These are phyloP conservation scores for Caranx melampygus DNA, from an alignment of 2,113 vertebrate species.

Conservation along the genomic window DNA sequence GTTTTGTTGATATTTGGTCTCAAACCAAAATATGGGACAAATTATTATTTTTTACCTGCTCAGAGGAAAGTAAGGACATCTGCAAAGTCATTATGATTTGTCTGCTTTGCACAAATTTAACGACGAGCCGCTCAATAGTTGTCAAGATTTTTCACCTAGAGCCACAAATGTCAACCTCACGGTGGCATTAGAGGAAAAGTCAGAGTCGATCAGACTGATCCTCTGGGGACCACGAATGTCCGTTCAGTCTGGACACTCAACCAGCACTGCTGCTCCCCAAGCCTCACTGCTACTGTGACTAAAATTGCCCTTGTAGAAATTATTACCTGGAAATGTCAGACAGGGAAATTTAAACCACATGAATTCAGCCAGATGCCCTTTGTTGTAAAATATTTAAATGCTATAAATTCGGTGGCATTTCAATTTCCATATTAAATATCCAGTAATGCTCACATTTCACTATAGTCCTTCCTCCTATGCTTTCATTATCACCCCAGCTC, in stretches of 20 bases:
- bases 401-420: background rate
- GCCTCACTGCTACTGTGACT: background rate
- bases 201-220: background rate
- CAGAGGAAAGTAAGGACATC: background rate
- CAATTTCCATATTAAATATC: background rate
- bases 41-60: background rate
- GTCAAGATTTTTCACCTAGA: background rate
- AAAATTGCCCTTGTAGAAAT: background rate
- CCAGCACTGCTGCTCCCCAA: background rate
- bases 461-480: background rate
- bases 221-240: background rate
- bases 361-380: background rate
- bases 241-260: background rate
- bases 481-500: background rate
- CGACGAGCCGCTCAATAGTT: background rate
- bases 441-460: background rate
- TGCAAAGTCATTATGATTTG: background rate
- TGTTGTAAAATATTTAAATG: slow-evolving; percentile 2
- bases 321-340: background rate
- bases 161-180: background rate
- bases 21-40: background rate
- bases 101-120: background rate
- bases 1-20: background rate
- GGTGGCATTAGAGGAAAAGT: background rate
- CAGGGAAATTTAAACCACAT: background rate